Evolutionary conservation across 2,888 invertebrate genomes (phyloP), one percentile per base, ranked within the genome.

Genomic region (Pterobdella sp.): DNA sequence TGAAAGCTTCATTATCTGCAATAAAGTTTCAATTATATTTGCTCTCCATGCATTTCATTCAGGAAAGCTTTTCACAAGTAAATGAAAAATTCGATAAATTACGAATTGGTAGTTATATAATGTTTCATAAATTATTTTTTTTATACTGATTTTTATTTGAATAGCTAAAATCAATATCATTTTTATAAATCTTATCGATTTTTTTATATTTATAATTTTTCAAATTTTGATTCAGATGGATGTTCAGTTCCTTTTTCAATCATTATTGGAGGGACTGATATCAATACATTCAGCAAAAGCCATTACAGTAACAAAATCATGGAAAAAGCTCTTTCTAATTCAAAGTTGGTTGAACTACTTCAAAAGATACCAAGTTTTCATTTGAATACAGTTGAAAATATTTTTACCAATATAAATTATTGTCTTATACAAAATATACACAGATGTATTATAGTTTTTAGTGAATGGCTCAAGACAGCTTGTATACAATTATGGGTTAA

Each of bases 51-150:
- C 60, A 4, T 56, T 18, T 26, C 60, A 56, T 26, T 22, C 60
- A 4, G 60, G 60, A 56, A 56, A 56, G 26, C n/a, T 56, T 4
- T 56, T 56, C 60, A 56, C 60, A 56, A 56, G 60, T 56, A 42
- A 22, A 14, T 42, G 49, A 42, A 42, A 42, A 42, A 14, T 42
- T 42, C 49, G 22, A 42, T 22, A 42, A 42, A 42, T 42, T 7
- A 42, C 7, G 10, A 42, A 7, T 42, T 42, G 7, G 7, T 42
- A 42, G 7, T 42, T 42, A 14, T 42, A 42, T 14, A 42, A n/a
- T n/a, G n/a, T n/a, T n/a, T n/a, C n/a, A n/a, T n/a, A n/a, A n/a
- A n/a, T n/a, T n/a, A n/a, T n/a, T n/a, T n/a, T n/a, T n/a, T n/a
- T n/a, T n/a, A n/a, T n/a, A n/a, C n/a, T n/a, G n/a, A n/a, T n/a